Base-by-base conservation (phyloP, 1,140 invertebrate genomes). In the Calycopis cecrops region DNA sequence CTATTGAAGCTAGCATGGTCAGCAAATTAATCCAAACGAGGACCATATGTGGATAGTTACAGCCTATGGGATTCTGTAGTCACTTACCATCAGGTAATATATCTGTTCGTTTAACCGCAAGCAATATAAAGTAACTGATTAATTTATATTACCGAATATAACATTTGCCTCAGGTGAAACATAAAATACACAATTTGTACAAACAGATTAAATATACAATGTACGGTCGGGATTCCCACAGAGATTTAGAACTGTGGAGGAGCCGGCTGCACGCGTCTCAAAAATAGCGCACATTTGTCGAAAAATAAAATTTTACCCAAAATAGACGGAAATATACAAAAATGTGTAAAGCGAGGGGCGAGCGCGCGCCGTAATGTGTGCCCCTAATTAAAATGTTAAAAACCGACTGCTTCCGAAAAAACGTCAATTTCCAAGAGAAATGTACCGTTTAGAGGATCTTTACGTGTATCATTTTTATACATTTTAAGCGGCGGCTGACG, bases 301-400 rank as follows among this genome's bases (percentile, higher is more conserved):
- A 84, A 87, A 87, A 87, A 87, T 85, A 85, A 84, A 85, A 81
- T 65, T 79, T 85, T 79, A 79, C 81, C 80, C 62, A 44, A 86
- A 87, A 87, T 85, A 85, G 84, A 87, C 81, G 60, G 79, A 85
- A 87, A 87, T 85, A 87, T 79, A 85, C 84, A 87, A 85, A 87
- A 85, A 87, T 87, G 81, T 84, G 72, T 76, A 60, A 59, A 74
- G 76, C 77, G 79, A 80, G 83, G 83, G 83, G 79, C 79, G 81
- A 75, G 79, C 73, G 75, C 76, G 74, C 70, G 71, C 73, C 71
- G 81, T 87, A 87, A 87, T 87, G 79, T 72, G 82, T 79, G 77
- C 84, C 84, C 80, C 84, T 87, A 87, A 87, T 87, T 87, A 87
- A 87, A 87, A 87, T 75, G 81, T 83, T 85, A 82, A 86, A 86